Base-by-base conservation (phyloP, 2,797 vertebrate genomes). In the Gambelia wislizenii region DNA sequence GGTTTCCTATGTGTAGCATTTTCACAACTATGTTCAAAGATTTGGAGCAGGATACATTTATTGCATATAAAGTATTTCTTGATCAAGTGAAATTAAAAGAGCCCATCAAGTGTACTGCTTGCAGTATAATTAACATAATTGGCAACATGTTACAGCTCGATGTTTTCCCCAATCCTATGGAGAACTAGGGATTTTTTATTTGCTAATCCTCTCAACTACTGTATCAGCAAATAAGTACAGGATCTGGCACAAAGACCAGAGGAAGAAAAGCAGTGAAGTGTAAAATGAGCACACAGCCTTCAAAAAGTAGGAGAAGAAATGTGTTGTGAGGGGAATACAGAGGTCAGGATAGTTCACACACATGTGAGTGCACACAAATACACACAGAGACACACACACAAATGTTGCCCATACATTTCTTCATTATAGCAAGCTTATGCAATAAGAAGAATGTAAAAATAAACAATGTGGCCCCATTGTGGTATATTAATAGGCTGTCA, bases 61-160 rank as follows among this genome's bases (percentile, higher is more conserved):
- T 85, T 85, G 1, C 0, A 87, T 81, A 4, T 70, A 69, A 91
- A 84, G 0, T 80, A 82, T 91, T 87, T 76, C 86, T 52, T 86
- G 18, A 83, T 76, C 86, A 91, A 39, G 12, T 6, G 90, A 91
- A 92, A 84, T 59, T 89, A 90, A 93, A 59, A 70, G 0, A 87
- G 77, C 12, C 4, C 83, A 1, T 92, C 27, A 90, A 90, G 49
- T 80, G 7, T 2, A 6, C 85, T 90, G 87, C 85, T 89, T n/a
- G 77, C 22, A 80, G 1, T 61, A 47, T 0, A 81, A 59, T 83
- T 86, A 92, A 84, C 2, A 14, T 27, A 84, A 79, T 54, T 90
- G 56, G 84, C 13, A 93, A 33, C 67, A 88, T 89, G 52, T 85
- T 87, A 44, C 27, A 13, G 9, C 2, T 64, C 90, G 0, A 47